phyloP scores from a whole-genome alignment of 2,113 vertebrate genomes.

The Microcebus griseorufus region DNA sequence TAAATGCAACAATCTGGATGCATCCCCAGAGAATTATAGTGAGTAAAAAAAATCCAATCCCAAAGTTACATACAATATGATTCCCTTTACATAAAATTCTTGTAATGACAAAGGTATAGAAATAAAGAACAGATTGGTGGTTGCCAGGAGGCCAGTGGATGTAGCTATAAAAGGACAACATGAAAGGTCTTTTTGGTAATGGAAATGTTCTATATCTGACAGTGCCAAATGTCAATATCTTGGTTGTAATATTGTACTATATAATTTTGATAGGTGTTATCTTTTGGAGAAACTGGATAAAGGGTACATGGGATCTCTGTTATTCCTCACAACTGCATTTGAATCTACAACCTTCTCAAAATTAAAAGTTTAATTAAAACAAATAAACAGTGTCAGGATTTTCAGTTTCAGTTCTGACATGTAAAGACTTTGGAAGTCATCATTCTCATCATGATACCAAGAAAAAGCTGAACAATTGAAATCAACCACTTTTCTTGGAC shows the following conservation, averaged over 20 bases:
- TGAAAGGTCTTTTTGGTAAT: not conserved
- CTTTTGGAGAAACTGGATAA: not conserved
- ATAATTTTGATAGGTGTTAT: not conserved
- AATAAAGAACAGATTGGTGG: not conserved
- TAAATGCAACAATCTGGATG: not conserved
- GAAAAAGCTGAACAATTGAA: not conserved
- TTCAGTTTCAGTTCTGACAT: constrained; percentile 4
- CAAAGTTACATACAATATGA: not conserved
- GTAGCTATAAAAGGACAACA: not conserved
- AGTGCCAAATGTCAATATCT: not conserved
- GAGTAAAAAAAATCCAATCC: not conserved
- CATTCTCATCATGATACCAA: not conserved
- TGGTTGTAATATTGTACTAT: not conserved
- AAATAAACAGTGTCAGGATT: not conserved
- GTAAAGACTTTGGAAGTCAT: not conserved
- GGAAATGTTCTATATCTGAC: not conserved
- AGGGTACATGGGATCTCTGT: not conserved
- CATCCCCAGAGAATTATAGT: not conserved
- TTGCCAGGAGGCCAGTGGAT: not conserved
- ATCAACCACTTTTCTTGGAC: not conserved
- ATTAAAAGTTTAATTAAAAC: not conserved
- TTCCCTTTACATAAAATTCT: not conserved
- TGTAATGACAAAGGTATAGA: not conserved
- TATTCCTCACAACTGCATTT: not conserved
- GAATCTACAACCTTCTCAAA: not conserved